phyloP scores from a whole-genome alignment of 2,888 invertebrate species.

The Trissonchulus latispiculum region DNA sequence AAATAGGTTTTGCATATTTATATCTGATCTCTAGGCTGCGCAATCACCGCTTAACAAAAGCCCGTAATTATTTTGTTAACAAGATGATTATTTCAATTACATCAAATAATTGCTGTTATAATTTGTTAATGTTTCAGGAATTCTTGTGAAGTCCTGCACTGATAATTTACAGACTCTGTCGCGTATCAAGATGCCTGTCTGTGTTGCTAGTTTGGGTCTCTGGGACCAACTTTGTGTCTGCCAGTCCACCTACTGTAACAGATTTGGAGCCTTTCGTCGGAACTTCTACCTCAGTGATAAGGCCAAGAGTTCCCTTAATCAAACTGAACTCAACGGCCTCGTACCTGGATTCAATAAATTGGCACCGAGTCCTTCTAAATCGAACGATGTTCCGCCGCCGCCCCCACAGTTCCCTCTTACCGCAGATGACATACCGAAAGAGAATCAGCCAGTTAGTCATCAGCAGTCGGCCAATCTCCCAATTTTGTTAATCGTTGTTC shows the following conservation, averaged over 20 bases:
- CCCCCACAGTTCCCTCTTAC: too few relatives aligned
- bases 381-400: not conserved
- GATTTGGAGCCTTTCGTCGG: not conserved
- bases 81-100: too few relatives aligned
- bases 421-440: not conserved
- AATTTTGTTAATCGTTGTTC: not conserved
- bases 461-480: not conserved
- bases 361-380: not conserved
- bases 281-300: not conserved
- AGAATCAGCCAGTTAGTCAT: not conserved
- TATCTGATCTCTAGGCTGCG: too few relatives aligned
- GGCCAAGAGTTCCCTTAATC: not conserved
- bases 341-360: not conserved
- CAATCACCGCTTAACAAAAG: too few relatives aligned
- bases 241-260: not conserved
- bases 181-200: not conserved
- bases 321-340: not conserved
- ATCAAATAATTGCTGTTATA: not conserved
- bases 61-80: too few relatives aligned
- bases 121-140: not conserved
- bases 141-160: not conserved
- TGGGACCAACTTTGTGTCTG: not conserved
- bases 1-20: too few relatives aligned
- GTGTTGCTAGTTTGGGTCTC: not conserved
- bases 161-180: not conserved